Evolutionary conservation across 2,113 vertebrate genomes (phyloP).

Genomic region (Orthonyx spaldingii): DNA sequence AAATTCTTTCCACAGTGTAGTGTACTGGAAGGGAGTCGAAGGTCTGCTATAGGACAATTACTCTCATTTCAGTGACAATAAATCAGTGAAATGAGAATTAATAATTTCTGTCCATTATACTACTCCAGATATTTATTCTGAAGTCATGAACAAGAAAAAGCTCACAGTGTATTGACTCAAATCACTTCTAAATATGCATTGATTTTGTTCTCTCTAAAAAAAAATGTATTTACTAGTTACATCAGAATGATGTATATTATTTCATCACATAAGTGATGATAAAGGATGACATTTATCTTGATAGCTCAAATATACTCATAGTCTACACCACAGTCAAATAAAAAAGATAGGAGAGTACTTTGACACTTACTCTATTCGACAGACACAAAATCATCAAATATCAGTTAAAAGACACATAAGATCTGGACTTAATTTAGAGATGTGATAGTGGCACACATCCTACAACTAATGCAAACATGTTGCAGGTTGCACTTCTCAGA

Average conservation of each 20-base stretch:
- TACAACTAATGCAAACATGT: background rate
- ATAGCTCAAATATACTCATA: background rate
- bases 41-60: background rate
- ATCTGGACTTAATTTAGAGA: background rate
- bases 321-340: background rate
- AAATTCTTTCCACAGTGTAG: background rate
- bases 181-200: background rate
- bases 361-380: background rate
- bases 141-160: background rate
- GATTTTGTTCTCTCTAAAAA: background rate
- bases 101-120: background rate
- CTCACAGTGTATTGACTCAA: background rate
- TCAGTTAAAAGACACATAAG: background rate
- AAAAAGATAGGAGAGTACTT: background rate
- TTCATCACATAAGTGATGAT: background rate
- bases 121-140: background rate
- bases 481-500: background rate
- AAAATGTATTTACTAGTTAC: background rate
- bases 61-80: background rate
- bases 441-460: background rate
- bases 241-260: background rate
- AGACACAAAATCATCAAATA: background rate
- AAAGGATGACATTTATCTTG: background rate
- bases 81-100: slow-evolving; percentile 1
- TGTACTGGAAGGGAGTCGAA: background rate